phyloP scores from a whole-genome alignment of 2,113 vertebrate genomes.

The Actenoides hombroni region DNA sequence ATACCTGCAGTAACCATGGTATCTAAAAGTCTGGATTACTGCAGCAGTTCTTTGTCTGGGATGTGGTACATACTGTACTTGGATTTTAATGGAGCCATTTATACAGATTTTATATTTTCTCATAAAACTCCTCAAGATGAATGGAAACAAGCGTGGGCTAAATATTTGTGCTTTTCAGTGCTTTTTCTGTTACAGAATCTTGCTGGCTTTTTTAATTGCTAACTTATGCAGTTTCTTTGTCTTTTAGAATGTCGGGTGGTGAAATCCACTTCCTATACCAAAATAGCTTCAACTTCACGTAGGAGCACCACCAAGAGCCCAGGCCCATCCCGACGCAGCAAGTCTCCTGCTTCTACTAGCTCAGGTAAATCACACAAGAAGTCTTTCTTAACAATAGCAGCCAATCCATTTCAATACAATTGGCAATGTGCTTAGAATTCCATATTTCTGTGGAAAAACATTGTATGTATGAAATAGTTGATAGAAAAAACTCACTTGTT shows the following conservation, averaged over 20 bases:
- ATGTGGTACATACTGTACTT: conserved; percentile 46
- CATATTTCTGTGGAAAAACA: background rate
- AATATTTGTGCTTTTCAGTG: conserved; percentile 29
- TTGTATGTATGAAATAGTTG: background rate
- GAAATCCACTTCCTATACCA: conserved; percentile 94
- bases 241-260: conserved; percentile 91
- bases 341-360: conserved; percentile 91
- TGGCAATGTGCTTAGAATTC: background rate
- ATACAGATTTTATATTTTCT: conserved; percentile 28
- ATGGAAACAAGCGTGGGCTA: conserved; percentile 47
- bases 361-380: conserved; percentile 80
- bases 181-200: conserved; percentile 31
- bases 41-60: conserved; percentile 33
- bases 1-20: conserved; percentile 54
- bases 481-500: background rate
- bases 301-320: conserved; percentile 85
- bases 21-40: conserved; percentile 23
- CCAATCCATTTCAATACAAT: background rate
- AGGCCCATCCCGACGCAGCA: conserved; percentile 90
- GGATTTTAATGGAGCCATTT: conserved; percentile 27
- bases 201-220: conserved; percentile 28
- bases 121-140: conserved; percentile 48
- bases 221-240: conserved; percentile 43
- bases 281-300: conserved; percentile 86
- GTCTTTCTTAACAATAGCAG: background rate